Conservation (phyloP, 2,888 invertebrate species). For the Chymomyza caudatula region DNA sequence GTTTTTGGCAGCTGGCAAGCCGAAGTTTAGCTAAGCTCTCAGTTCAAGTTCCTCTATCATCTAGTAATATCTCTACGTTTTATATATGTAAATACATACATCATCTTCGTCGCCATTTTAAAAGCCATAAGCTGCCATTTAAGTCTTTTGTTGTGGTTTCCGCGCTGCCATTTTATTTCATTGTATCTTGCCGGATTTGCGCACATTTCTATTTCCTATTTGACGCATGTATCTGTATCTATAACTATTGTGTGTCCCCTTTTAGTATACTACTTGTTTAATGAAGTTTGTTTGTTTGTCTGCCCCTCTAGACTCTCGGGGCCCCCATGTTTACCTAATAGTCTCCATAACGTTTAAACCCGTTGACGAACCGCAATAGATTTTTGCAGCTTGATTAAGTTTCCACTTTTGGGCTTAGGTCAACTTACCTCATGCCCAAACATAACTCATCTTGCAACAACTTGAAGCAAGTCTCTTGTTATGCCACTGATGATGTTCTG, state of each 20-base stretch:
- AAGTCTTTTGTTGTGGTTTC: conserved; percentile 52
- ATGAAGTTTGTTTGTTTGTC: not conserved
- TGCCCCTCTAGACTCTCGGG: not conserved
- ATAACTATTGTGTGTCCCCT: not conserved
- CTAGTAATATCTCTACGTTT: not conserved
- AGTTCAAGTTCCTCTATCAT: not conserved
- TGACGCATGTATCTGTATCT: not conserved
- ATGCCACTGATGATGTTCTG: conserved; percentile 1
- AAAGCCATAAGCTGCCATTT: conserved; percentile 48
- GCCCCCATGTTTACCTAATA: conserved; percentile 29
- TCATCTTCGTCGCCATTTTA: not conserved
- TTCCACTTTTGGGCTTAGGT: conserved; percentile 11
- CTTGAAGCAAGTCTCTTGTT: conserved; percentile 10
- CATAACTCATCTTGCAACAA: conserved; percentile 19
- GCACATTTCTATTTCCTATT: conserved; percentile 21
- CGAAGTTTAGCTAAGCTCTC: not conserved
- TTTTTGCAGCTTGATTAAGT: conserved; percentile 42
- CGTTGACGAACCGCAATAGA: conserved; percentile 22
- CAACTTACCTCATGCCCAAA: too few species aligned
- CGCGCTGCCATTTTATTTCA: not conserved
- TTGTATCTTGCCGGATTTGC: conserved; percentile 28
- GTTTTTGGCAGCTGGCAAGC: conserved; percentile 19
- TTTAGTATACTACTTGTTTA: not conserved
- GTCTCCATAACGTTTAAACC: conserved; percentile 15
- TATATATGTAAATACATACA: not conserved